These are phyloP conservation scores for Petrocephalus schoutedeni DNA, from an alignment of 2,797 vertebrate genomes.

Conservation along the genomic window DNA sequence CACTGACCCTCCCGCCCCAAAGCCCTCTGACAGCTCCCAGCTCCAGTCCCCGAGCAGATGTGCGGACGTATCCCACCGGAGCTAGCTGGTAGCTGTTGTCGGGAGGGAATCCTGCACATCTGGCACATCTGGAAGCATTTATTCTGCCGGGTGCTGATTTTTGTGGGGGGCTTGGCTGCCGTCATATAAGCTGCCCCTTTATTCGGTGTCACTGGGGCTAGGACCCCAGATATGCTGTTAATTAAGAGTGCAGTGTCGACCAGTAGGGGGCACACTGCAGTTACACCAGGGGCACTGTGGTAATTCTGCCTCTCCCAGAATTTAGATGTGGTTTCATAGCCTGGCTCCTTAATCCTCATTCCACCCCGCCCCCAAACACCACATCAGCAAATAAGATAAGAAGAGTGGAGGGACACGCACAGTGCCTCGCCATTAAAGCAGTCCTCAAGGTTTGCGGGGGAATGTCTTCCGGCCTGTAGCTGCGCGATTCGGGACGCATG, in stretches of 20 bases:
- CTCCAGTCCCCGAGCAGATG: neutral
- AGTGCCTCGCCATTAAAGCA: neutral
- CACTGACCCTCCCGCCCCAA: neutral
- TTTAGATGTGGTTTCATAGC: neutral
- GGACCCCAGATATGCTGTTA: neutral
- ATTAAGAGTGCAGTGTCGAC: neutral
- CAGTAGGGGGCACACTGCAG: neutral
- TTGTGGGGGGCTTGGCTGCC: neutral
- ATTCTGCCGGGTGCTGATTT: neutral
- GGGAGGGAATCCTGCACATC: constrained; percentile 22
- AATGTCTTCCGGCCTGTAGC: neutral
- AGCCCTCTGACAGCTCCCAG: neutral
- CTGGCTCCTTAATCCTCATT: neutral
- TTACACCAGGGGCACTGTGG: neutral
- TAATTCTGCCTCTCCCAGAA: neutral
- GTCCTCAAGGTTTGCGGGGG: neutral
- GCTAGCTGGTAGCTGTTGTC: constrained; percentile 29
- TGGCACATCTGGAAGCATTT: constrained; percentile 22
- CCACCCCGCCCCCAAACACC: neutral
- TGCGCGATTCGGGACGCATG: neutral
- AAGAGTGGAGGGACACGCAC: neutral
- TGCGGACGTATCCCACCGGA: neutral
- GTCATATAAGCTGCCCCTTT: constrained; percentile 1
- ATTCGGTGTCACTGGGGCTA: neutral
- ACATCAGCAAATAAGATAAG: neutral